phyloP scores from a whole-genome alignment of 2,888 invertebrate species.

The Ormyrus pomaceus region DNA sequence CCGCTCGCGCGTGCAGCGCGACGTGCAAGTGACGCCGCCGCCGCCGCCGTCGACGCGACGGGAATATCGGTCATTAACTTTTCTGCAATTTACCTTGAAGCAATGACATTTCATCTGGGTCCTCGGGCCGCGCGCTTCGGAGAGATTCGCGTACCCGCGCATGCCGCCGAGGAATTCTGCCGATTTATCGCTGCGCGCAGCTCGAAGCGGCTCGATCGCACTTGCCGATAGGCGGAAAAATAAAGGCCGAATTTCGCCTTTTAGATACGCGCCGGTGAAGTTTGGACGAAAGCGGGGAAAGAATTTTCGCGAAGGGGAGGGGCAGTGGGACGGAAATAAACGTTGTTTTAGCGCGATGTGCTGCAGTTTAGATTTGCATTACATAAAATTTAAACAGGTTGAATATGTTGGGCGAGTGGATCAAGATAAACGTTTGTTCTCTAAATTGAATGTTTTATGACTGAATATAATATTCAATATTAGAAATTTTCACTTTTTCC shows the following conservation, averaged over 20 bases:
- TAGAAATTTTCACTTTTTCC: no score
- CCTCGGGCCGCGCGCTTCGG: background rate
- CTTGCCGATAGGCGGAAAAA: background rate
- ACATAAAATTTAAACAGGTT: no score
- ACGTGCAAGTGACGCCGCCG: background rate
- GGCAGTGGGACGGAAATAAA: no score
- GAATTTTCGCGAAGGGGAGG: no score
- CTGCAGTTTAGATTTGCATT: no score
- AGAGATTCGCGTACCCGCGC: conserved; percentile 9
- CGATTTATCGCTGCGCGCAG: conserved; percentile 17
- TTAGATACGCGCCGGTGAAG: no score
- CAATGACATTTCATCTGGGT: conserved; percentile 51
- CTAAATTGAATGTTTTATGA: no score
- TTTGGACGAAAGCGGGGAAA: no score
- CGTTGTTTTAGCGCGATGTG: no score
- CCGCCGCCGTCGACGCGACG: background rate
- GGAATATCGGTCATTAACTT: conserved; percentile 57
- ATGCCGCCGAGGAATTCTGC: conserved; percentile 8
- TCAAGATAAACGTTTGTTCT: no score
- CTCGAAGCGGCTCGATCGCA: background rate
- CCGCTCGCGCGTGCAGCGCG: conserved; percentile 1
- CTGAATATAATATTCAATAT: no score
- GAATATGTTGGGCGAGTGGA: no score
- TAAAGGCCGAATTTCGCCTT: background rate
- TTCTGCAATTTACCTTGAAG: conserved; percentile 57